Evolutionary conservation across 2,888 invertebrate species (phyloP), one percentile per base, ranked within the genome.

Genomic region (Alcis repandata): DNA sequence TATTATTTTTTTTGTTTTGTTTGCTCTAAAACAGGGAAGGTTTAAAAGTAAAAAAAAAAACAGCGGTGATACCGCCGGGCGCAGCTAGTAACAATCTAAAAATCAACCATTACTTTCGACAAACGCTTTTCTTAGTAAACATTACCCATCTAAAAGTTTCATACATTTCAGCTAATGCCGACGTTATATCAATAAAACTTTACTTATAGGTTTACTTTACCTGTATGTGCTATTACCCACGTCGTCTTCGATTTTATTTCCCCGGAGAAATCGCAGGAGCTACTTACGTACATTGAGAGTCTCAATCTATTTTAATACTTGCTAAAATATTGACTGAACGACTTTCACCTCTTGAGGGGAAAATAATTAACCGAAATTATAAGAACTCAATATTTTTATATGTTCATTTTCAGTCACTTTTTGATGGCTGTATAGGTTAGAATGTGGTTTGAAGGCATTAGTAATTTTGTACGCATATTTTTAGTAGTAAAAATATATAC

Each of bases 181-280:
- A n/a, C 4, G 4, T n/a, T 19, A 46, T 46, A 22, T 27, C n/a
- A 46, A 45, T 20, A 43, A 27, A 27, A 43, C 19, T 10, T 43
- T 20, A 43, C 4, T 22, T 13, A 22, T 4, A 1, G 22, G 32
- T 32, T 33, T 17, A 49, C 10, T 49, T 32, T 17, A 49, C 48
- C n/a, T 17, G 10, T 32, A 46, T n/a, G 11, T 32, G 11, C 2
- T 1, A 49, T 15, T 27, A n/a, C n/a, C 22, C 15, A 10, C 36
- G 20, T 46, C 45, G 58, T 27, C 38, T 33, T 33, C 32, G 36
- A 49, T 48, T 53, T 58, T 51, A 27, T 36, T 54, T 62, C 71
- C 69, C 71, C 1, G 13, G 67, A 68, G 71, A 67, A 69, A 62
- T 63, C 68, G 54, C 27, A 38, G 40, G 46, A 49, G 19, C 9